Evolutionary conservation across 2,113 vertebrate genomes (phyloP).

Genomic region (Apaloderma vittatum): DNA sequence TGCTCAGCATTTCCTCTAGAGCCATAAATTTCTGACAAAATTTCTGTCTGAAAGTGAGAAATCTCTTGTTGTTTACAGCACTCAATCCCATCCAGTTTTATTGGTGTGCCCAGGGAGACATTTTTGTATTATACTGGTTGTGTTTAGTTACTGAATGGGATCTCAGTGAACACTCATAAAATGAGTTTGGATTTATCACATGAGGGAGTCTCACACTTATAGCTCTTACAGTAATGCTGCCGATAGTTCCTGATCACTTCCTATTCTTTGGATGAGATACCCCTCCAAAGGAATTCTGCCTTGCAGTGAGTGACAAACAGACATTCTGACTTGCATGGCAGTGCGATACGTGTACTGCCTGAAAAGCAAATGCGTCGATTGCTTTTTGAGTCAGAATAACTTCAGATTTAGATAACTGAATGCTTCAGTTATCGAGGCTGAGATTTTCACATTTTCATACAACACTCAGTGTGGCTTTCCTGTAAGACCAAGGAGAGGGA

Average conservation of each 20-base stretch:
- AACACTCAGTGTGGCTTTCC: neutral
- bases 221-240: neutral
- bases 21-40: neutral
- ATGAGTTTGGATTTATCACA: neutral
- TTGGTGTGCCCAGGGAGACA: neutral
- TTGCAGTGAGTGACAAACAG: neutral
- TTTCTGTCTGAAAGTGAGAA: neutral
- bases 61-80: neutral
- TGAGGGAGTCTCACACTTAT: neutral
- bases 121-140: neutral
- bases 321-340: neutral
- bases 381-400: neutral
- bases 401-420: neutral
- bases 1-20: neutral
- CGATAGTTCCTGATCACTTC: neutral
- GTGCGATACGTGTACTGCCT: fast-evolving
- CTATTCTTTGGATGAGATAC: neutral
- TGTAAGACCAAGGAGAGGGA: neutral
- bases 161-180: neutral
- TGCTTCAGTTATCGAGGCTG: neutral
- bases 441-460: neutral
- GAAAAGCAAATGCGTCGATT: neutral
- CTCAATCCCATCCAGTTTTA: neutral
- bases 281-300: neutral
- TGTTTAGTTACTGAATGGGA: neutral